Conservation (phyloP, 2,888 invertebrate species). For the Creontiades dilutus region DNA sequence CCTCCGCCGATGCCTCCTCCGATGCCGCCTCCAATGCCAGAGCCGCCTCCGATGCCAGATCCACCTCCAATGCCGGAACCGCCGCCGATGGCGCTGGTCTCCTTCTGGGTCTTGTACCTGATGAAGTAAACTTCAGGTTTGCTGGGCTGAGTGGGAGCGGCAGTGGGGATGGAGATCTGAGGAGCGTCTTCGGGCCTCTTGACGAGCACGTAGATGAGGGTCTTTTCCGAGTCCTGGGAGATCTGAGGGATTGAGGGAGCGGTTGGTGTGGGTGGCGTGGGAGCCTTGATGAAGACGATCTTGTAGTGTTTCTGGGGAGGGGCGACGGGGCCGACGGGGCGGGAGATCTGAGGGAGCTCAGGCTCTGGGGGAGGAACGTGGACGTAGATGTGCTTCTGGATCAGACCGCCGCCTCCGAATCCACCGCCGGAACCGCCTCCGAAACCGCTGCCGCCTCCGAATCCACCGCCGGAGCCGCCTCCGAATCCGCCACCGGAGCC, state of each 20-base stretch:
- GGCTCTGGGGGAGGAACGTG: conserved; percentile 94
- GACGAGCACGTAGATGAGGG: conserved; percentile 92
- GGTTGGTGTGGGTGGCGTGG: conserved; percentile 89
- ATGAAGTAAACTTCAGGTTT: conserved; percentile 95
- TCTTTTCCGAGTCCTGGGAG: conserved; percentile 90
- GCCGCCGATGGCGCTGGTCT: conserved; percentile 78
- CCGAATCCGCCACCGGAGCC: conserved; percentile 69
- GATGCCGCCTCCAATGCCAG: conserved; percentile 77
- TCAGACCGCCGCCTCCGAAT: conserved; percentile 81
- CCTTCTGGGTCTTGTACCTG: conserved; percentile 86
- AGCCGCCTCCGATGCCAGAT: conserved; percentile 79
- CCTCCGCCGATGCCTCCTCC: conserved; percentile 75
- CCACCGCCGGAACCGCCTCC: conserved; percentile 80
- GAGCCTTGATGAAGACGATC: conserved; percentile 95
- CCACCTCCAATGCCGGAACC: conserved; percentile 78
- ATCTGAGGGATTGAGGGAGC: conserved; percentile 89
- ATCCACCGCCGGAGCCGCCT: conserved; percentile 73
- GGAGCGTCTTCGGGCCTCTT: conserved; percentile 93
- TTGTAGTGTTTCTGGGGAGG: conserved; percentile 93
- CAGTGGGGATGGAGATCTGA: conserved; percentile 88
- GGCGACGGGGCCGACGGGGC: conserved; percentile 84
- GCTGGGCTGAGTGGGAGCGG: conserved; percentile 89
- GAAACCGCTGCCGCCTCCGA: conserved; percentile 79
- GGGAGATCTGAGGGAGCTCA: conserved; percentile 83
- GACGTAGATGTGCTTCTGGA: conserved; percentile 93